phyloP scores from a whole-genome alignment of 2,113 vertebrate genomes.

The Chloebia gouldiae region DNA sequence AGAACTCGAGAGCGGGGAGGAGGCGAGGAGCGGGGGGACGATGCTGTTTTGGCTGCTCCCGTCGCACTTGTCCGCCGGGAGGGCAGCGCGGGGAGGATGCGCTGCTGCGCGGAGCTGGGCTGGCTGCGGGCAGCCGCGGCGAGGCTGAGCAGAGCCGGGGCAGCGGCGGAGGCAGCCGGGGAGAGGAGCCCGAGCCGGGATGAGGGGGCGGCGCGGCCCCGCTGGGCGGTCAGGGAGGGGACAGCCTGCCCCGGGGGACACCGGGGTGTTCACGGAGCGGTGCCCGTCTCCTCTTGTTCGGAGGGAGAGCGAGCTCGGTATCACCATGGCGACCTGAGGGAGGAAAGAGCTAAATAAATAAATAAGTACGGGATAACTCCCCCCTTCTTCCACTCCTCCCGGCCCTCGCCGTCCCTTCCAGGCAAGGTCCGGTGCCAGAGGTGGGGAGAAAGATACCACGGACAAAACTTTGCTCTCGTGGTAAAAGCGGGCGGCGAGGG shows the following conservation, averaged over 20 bases:
- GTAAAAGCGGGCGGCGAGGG: not conserved
- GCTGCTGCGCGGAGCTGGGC: not conserved
- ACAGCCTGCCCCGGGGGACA: not conserved
- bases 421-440: not conserved
- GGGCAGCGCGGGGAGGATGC: not conserved
- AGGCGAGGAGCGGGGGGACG: not conserved
- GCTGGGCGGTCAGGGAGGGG: not conserved
- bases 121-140: not conserved
- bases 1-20: not conserved
- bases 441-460: not conserved
- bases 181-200: not conserved
- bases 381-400: not conserved
- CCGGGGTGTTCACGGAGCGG: constrained; percentile 52
- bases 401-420: not conserved
- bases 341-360: constrained; percentile 55
- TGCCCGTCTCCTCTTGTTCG: constrained; percentile 69
- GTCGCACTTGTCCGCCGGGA: not conserved
- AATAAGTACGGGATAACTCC: constrained; percentile 19
- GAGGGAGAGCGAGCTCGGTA: constrained; percentile 69
- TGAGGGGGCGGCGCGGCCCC: no score
- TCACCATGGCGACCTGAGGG: constrained; percentile 84
- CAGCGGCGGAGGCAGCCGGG: not conserved
- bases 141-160: not conserved
- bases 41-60: not conserved
- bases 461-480: not conserved